Evolutionary conservation across 2,113 vertebrate species (phyloP), one percentile per base, ranked within the genome.

Genomic region (Eurystomus gularis): DNA sequence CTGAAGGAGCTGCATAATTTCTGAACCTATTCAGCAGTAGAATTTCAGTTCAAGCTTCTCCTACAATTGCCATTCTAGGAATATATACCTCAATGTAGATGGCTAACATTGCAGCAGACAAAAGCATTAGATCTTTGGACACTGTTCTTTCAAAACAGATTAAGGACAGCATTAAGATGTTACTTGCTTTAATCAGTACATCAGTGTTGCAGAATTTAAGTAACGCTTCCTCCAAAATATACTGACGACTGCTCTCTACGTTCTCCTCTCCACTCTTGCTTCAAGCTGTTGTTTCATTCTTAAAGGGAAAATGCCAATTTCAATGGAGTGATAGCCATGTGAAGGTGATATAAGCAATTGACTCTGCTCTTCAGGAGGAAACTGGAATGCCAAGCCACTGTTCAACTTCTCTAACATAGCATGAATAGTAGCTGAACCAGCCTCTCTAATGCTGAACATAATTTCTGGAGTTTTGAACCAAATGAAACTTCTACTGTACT

Each of bases 271-370:
- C 12, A 51, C 61, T 90, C 29, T n/a, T 68, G 69, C 33, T 89
- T 91, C 18, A 84, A 92, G 55, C 58, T 52, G 18, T 28, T 93
- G 17, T 82, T 94, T 71, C 42, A 79, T 75, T 88, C 54, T 70
- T 52, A n/a, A 88, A 65, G 57, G 61, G 31, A 90, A 85, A 72
- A 96, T 88, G 44, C 46, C 69, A 68, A 5, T 94, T 96, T 93
- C 76, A 81, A 8, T 11, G 12, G 31, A 82, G 58, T 52, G 78
- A 96, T 86, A 83, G 78, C 31, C 71, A 40, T 44, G 20, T 86
- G 68, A 91, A 92, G 78, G 54, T 40, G 5, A 16, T 24, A 81
- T 77, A 14, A 55, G 20, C 31, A 79, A 75, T 7, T 82, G 55
- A 60, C 21, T 68, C 17, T 33, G 35, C 49, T 90, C 46, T 86